Base-by-base conservation (phyloP, 1,140 invertebrate genomes). In the Cydia fagiglandana region DNA sequence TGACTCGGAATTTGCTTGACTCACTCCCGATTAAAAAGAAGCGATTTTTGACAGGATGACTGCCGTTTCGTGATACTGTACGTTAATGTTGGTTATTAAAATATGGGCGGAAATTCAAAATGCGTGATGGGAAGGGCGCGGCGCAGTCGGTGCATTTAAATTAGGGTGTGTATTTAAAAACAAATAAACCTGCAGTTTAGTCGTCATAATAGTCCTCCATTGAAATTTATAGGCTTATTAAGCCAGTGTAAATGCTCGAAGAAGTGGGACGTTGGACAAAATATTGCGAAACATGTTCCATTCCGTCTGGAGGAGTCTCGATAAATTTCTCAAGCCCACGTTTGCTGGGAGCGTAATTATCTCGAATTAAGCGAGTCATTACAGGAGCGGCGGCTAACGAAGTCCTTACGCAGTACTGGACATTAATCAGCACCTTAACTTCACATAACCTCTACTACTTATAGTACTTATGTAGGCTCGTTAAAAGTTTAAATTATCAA, bases 81-180 rank as follows among this genome's bases (percentile, higher is more conserved):
- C 78, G 86, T 86, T 86, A 87, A 87, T 83, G 81, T 84, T 88
- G 84, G 85, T 88, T 84, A 84, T 84, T 84, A 86, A 84, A 88
- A 87, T 87, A 83, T 85, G 80, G 84, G 80, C 86, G 91, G 90
- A 91, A 86, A 91, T 90, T 86, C 85, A 86, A 84, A 85, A 82
- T 84, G 88, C 89, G 90, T 89, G 88, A 91, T 88, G 82, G 91
- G 89, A 92, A 90, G 85, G 82, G 78, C 82, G 76, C 74, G 15
- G 74, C 41, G 79, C 78, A 79, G 78, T 78, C 79, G 73, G 77
- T 83, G 91, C 87, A 92, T 92, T 90, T 86, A 84, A 91, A 92
- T 91, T 77, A 86, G 76, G 81, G 30, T 75, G 66, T 76, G 77
- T 78, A 80, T 84, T 91, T 87, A 89, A 87, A 87, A 84, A 82